phyloP scores from a whole-genome alignment of 2,113 vertebrate genomes.

The Turdus rufiventris region DNA sequence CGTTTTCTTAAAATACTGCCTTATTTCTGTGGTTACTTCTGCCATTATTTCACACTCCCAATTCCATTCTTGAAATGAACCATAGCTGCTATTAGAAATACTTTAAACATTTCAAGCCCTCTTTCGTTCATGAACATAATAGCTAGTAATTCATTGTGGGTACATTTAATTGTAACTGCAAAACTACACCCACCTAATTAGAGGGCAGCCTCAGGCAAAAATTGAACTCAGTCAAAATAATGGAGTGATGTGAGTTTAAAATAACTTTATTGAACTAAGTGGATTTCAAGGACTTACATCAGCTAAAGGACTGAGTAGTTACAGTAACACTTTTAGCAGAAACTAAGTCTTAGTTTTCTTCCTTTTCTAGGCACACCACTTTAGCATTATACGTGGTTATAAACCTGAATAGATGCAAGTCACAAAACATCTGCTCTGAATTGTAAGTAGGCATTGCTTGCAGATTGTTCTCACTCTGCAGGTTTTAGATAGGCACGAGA shows the following conservation, averaged over 20 bases:
- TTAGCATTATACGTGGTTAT: not conserved
- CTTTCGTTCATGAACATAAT: constrained; percentile 7
- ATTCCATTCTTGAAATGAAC: constrained; percentile 42
- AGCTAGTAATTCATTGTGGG: constrained; percentile 34
- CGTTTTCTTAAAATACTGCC: not conserved
- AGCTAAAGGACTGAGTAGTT: constrained; percentile 2
- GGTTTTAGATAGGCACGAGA: not conserved
- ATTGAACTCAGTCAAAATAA: constrained; percentile 42
- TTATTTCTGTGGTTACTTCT: constrained; percentile 30
- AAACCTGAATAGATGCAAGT: not conserved
- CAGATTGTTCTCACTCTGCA: not conserved
- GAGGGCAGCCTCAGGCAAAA: constrained; percentile 25
- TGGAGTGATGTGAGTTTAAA: constrained; percentile 22
- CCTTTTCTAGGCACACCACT: not conserved
- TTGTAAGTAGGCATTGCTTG: not conserved
- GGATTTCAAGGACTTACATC: constrained; percentile 2
- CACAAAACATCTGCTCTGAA: not conserved
- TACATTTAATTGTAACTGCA: constrained; percentile 31
- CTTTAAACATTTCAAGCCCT: constrained; percentile 8
- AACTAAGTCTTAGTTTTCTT: not conserved
- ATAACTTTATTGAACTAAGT: constrained; percentile 31
- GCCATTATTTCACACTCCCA: constrained; percentile 19
- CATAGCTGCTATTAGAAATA: constrained; percentile 22
- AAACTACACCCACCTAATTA: constrained; percentile 50
- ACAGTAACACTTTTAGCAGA: not conserved